Evolutionary conservation across 1,140 invertebrate genomes (phyloP).

Genomic region (Lutraria rhynchaena): DNA sequence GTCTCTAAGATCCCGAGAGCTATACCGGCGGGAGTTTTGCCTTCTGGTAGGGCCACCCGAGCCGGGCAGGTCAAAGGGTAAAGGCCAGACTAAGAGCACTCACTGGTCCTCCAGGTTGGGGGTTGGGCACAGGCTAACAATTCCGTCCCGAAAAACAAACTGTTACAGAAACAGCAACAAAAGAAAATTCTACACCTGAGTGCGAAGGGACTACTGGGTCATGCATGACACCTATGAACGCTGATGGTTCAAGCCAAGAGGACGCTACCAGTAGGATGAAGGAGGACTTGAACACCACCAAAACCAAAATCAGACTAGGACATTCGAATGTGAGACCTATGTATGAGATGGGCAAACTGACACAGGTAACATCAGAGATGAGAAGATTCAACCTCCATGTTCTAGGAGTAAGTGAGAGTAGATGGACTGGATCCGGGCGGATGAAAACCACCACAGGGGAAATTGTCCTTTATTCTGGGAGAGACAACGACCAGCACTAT

Average conservation of each 20-base stretch:
- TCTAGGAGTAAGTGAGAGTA: neutral
- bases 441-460: neutral
- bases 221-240: too few relatives aligned
- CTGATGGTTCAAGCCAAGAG: too few relatives aligned
- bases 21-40: conserved; percentile 49
- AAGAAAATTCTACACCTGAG: too few relatives aligned
- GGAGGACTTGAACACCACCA: too few relatives aligned
- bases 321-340: neutral
- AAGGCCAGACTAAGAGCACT: conserved; percentile 53
- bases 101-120: conserved; percentile 40
- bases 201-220: too few relatives aligned
- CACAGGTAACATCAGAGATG: neutral
- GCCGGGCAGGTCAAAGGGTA: conserved; percentile 60
- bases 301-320: neutral
- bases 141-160: too few relatives aligned
- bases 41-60: conserved; percentile 60
- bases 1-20: conserved; percentile 58
- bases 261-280: too few relatives aligned
- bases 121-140: too few relatives aligned
- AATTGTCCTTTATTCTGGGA: neutral
- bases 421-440: neutral
- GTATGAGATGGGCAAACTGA: neutral
- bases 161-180: too few relatives aligned
- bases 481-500: neutral
- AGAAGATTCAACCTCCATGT: neutral